These are phyloP conservation scores for Anoura caudifer DNA, from an alignment of 2,113 vertebrate genomes.

Conservation along the genomic window DNA sequence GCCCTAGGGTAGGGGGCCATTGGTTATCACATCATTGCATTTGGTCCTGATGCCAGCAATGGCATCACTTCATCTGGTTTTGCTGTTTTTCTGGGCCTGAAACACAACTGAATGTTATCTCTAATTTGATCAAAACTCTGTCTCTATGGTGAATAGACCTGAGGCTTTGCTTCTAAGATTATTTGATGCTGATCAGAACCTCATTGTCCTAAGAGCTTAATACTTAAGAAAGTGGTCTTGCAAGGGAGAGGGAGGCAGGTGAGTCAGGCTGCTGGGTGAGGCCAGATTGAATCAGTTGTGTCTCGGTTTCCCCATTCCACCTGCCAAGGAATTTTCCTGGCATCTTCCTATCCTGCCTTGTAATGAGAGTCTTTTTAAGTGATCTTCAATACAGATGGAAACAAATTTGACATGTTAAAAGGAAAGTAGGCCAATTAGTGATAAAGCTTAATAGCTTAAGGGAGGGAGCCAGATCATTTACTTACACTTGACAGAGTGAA, in stretches of 20 bases:
- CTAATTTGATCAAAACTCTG: neutral
- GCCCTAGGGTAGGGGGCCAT: neutral
- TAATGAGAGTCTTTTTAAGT: neutral
- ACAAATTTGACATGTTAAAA: neutral
- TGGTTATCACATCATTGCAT: neutral
- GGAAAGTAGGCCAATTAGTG: conserved; percentile 37
- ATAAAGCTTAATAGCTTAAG: neutral
- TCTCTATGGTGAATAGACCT: neutral
- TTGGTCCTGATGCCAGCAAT: neutral
- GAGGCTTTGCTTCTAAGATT: neutral
- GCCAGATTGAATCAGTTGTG: neutral
- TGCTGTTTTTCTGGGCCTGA: neutral
- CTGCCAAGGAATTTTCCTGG: neutral
- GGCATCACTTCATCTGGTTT: neutral
- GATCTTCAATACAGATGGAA: neutral
- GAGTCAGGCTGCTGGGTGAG: neutral
- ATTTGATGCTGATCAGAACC: neutral
- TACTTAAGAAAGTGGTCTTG: neutral
- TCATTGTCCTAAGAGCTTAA: neutral
- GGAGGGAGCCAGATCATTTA: neutral
- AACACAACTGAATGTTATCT: neutral
- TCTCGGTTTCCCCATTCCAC: neutral
- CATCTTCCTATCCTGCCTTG: neutral
- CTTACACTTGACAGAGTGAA: neutral
- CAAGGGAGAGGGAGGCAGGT: neutral